Base-by-base conservation (phyloP, 2,113 vertebrate genomes). In the Phaethon lepturus region DNA sequence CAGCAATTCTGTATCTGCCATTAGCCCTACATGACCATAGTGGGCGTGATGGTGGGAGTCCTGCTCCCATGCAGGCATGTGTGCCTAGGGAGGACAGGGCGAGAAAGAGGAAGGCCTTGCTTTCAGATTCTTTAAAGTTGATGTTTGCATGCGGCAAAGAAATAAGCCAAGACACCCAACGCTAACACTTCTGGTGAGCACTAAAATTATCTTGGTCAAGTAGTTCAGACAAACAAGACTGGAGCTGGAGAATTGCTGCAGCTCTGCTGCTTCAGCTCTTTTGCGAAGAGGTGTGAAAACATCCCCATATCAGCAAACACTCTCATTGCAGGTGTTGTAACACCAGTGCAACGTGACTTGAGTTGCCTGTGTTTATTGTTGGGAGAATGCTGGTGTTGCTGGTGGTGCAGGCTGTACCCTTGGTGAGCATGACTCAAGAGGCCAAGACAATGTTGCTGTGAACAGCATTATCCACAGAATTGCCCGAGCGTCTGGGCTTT, bases 11-110 rank as follows among this genome's bases (percentile, higher is more conserved):
- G 7, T 44, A 19, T 24, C 71, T 67, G n/a, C 72, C 10, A 1
- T 26, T 24, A 49, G 35, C 17, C 12, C 53, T 13, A 20, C 0
- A 0, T 56, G 58, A 52, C 13, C 1, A 0, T 31, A 38, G 55
- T 11, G 29, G 6, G 6, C 0, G 2, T 49, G 44, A 38, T 14
- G 17, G 11, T 52, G 42, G 9, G 25, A 28, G 15, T 22, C 11
- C 28, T 64, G 22, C 18, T 60, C 4, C 28, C 2, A 1, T 1
- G 29, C 17, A 19, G 25, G 11, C 20, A 5, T 1, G 13, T 42
- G 18, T 3, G 7, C 20, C 17, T 31, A 20, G 8, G 18, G 56
- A 76, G 22, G 52, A 16, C 26, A 31, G 17, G 45, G 4, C 1
- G 25, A 81, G 24, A 33, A 59, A 40, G 7, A 31, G 18, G 4